Evolutionary conservation across 1,140 invertebrate species (phyloP).

Genomic region (Coptotermes formosanus): DNA sequence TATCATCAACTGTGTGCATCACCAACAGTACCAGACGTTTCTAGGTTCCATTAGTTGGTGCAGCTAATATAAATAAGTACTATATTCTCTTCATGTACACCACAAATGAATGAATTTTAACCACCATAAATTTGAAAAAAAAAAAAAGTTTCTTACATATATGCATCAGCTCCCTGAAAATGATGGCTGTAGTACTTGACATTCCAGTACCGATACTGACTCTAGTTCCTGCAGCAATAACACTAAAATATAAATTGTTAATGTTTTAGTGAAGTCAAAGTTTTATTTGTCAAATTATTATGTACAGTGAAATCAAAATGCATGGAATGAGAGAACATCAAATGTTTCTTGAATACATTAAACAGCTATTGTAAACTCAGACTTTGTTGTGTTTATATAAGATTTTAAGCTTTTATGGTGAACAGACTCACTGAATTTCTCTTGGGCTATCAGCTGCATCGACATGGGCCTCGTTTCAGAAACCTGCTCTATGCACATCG

Average conservation of each 20-base stretch:
- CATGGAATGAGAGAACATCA: neutral
- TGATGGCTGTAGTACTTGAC: neutral
- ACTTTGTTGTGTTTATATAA: neutral
- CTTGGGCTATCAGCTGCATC: too few species aligned
- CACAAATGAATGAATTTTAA: neutral
- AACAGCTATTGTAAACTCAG: neutral
- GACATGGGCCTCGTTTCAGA: too few species aligned
- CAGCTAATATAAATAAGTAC: neutral
- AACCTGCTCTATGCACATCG: too few species aligned
- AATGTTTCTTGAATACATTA: neutral
- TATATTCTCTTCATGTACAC: too few species aligned
- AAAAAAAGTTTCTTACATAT: neutral
- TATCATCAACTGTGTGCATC: neutral
- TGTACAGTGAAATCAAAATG: neutral
- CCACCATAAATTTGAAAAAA: neutral
- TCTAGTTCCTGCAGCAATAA: conserved; percentile 1
- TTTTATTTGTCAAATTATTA: neutral
- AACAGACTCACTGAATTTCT: too few species aligned
- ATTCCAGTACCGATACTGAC: neutral
- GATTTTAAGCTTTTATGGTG: too few species aligned
- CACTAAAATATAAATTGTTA: neutral
- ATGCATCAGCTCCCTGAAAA: neutral
- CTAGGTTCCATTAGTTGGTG: neutral
- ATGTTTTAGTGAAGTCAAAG: neutral
- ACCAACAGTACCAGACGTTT: neutral